Evolutionary conservation across 2,888 invertebrate species (phyloP), one percentile per base, ranked within the genome.

Genomic region (Cylindroiulus punctatus): DNA sequence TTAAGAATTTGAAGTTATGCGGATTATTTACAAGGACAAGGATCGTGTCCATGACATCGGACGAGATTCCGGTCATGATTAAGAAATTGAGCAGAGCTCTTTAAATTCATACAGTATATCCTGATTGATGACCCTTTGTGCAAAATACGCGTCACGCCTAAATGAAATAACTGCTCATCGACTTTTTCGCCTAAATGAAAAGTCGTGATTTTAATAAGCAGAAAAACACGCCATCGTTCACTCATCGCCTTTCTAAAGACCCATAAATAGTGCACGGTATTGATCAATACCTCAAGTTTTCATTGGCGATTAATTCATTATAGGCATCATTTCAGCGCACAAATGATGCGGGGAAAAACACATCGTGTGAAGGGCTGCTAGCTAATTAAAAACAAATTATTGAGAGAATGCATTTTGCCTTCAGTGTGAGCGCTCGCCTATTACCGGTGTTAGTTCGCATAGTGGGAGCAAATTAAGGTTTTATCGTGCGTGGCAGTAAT

Each of bases 381-480:
- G 57, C 57, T 65, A 65, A 65, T 65, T 65, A 65, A 65, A 65
- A 65, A 65, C 65, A 65, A 65, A 65, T 65, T 65, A 65, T 22
- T 22, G n/a, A 26, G n/a, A 26, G 65, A 10, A n/a, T 4, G 65
- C 65, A 26, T 65, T 22, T 65, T 65, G 65, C n/a, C n/a, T 52
- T 19, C 47, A 47, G 47, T 47, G 12, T 14, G n/a, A 5, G n/a
- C 65, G 10, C 4, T 44, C 44, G 65, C 3, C 22, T 26, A 26
- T 65, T 57, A 57, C n/a, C 57, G 7, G 65, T 26, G 65, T 26
- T 22, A 65, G 22, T 26, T 65, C 65, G 65, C n/a, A n/a, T 26
- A 26, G n/a, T 26, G 65, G 65, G 65, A 26, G n/a, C 26, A 12
- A 65, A 26, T 65, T 65, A 65, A 22, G 65, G 65, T 65, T 65